Evolutionary conservation across 2,113 vertebrate species (phyloP).

Genomic region (Rhineura floridana): DNA sequence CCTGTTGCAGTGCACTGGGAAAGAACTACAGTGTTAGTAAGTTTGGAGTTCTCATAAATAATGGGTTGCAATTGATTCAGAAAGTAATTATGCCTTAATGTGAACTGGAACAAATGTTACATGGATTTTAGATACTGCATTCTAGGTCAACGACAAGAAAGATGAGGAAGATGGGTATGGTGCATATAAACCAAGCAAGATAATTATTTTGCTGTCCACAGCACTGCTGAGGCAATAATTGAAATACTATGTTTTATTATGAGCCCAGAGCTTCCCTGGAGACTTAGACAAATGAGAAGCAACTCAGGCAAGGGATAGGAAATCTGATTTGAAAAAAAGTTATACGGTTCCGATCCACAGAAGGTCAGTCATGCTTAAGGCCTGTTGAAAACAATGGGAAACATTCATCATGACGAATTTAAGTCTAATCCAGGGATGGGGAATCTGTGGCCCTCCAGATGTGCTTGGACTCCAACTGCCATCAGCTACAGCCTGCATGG

Average conservation of each 20-base stretch:
- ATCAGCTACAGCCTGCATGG: neutral
- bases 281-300: constrained; percentile 17
- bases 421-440: neutral
- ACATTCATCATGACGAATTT: neutral
- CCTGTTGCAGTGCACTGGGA: rapidly evolving
- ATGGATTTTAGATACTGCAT: constrained; percentile 44
- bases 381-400: neutral
- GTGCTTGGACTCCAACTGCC: neutral
- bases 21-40: constrained; percentile 33
- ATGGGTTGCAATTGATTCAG: constrained; percentile 36
- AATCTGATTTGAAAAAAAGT: constrained; percentile 5
- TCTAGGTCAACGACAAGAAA: constrained; percentile 39
- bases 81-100: constrained; percentile 61
- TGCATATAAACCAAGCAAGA: constrained; percentile 31
- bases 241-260: constrained; percentile 35
- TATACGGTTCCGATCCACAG: neutral
- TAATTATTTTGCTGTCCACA: constrained; percentile 44
- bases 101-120: constrained; percentile 56
- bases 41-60: constrained; percentile 33
- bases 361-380: neutral
- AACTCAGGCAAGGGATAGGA: constrained; percentile 17
- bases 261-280: neutral
- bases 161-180: constrained; percentile 36
- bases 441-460: neutral
- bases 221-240: constrained; percentile 32